Evolutionary conservation across 2,888 invertebrate species (phyloP).

Genomic region (Chalcis sispes): DNA sequence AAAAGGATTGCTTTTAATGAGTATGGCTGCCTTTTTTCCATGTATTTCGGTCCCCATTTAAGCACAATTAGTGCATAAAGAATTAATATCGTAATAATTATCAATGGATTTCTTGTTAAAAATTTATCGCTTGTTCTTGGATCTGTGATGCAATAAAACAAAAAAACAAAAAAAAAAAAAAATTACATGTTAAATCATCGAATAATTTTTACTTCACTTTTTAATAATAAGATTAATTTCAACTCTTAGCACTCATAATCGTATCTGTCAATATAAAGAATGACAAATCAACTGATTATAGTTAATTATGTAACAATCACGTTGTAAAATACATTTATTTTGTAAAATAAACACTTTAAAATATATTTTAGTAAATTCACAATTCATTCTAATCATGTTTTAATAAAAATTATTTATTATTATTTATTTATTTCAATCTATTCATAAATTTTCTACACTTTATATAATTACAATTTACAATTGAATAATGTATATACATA

Average conservation of each 20-base stretch:
- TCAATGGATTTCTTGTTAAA: slow-evolving; percentile 81
- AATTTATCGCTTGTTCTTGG: slow-evolving; percentile 81
- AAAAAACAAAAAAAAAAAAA: slow-evolving; percentile 4
- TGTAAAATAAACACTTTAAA: too few relatives aligned
- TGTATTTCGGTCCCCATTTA: slow-evolving; percentile 80
- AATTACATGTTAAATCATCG: not conserved
- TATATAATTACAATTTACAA: too few relatives aligned
- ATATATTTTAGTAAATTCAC: too few relatives aligned
- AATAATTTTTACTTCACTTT: not conserved
- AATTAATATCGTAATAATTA: slow-evolving; percentile 77
- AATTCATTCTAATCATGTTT: too few relatives aligned
- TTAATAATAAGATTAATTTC: not conserved
- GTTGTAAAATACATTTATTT: too few relatives aligned
- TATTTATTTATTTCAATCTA: too few relatives aligned
- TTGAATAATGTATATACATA: too few relatives aligned
- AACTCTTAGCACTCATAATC: not conserved
- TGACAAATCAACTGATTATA: not conserved
- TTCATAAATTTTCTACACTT: too few relatives aligned
- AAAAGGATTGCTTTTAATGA: slow-evolving; percentile 82
- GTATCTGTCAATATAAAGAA: not conserved
- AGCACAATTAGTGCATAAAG: slow-evolving; percentile 79
- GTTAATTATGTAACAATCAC: too few relatives aligned
- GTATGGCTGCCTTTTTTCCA: slow-evolving; percentile 84
- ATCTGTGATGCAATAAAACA: slow-evolving; percentile 74
- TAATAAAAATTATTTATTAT: too few relatives aligned